A percentile compares a stretch with the other conserved stretches of the same genome.
Evolutionary conservation across 2,113 vertebrate genomes (phyloP).

Genomic region (Malaclemys terrapin): DNA sequence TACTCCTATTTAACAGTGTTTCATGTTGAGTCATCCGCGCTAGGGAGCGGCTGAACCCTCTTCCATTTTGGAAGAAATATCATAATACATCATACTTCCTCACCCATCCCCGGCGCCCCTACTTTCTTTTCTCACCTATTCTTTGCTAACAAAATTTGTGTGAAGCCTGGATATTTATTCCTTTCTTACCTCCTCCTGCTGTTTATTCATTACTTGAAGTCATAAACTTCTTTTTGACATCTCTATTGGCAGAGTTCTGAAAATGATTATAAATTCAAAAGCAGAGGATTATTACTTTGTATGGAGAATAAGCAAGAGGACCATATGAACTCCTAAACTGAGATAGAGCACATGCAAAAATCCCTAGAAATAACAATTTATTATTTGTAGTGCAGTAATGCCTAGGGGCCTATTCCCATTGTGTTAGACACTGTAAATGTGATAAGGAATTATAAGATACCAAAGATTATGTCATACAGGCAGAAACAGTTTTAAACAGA

Average conservation of each 20-base stretch:
- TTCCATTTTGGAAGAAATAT: not conserved
- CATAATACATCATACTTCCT: not conserved
- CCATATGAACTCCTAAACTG: not conserved
- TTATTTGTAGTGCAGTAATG: not conserved
- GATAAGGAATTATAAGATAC: not conserved
- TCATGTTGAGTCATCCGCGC: not conserved
- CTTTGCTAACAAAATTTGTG: not conserved
- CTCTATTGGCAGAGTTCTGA: not conserved
- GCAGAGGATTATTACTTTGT: fast-evolving
- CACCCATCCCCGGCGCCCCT: too few species aligned
- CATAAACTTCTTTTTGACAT: not conserved
- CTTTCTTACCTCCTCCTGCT: not conserved
- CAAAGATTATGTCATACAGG: not conserved
- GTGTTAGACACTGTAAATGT: not conserved
- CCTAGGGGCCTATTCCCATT: not conserved
- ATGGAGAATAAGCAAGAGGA: not conserved
- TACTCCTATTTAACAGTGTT: not conserved
- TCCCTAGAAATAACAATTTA: not conserved
- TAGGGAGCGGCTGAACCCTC: not conserved
- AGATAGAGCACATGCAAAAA: not conserved
- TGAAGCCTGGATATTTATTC: not conserved
- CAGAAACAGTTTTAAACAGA: not conserved
- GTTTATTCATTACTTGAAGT: not conserved
- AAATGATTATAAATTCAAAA: not conserved
- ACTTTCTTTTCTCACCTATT: not conserved